Evolutionary conservation across 2,113 vertebrate genomes (phyloP).

Genomic region (Bubo bubo): DNA sequence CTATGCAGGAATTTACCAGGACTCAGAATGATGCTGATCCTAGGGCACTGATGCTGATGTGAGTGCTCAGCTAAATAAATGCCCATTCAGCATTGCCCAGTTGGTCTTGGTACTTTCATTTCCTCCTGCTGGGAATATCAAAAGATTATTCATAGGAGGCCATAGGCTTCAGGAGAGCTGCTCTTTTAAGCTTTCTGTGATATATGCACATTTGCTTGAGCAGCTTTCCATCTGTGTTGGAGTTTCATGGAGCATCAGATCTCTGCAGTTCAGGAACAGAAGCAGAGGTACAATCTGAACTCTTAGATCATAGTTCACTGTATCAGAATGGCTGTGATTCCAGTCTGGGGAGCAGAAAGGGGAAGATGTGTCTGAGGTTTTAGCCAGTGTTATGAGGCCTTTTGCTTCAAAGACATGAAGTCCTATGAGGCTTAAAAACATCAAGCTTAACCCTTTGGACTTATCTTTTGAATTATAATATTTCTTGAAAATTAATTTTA

Average conservation of each 20-base stretch:
- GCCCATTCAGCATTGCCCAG: neutral
- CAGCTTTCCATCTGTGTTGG: neutral
- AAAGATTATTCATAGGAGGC: neutral
- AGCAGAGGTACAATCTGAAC: neutral
- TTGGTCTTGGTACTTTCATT: neutral
- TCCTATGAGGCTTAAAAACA: neutral
- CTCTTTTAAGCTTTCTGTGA: neutral
- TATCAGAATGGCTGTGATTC: neutral
- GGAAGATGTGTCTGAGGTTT: neutral
- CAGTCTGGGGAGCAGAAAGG: neutral
- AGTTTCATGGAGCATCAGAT: neutral
- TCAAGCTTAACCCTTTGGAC: neutral
- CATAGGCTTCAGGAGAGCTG: neutral
- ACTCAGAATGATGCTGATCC: neutral
- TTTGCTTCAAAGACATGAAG: neutral
- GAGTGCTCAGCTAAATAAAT: neutral
- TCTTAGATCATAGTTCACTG: neutral
- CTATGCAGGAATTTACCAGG: neutral
- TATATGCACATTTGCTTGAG: neutral
- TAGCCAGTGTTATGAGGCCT: neutral
- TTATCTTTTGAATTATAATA: neutral
- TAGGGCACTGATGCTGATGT: neutral
- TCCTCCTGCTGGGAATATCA: neutral
- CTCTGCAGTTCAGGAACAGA: neutral
- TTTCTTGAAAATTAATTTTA: neutral